phyloP scores from a whole-genome alignment of 2,888 invertebrate genomes.

The Aquatica leii region DNA sequence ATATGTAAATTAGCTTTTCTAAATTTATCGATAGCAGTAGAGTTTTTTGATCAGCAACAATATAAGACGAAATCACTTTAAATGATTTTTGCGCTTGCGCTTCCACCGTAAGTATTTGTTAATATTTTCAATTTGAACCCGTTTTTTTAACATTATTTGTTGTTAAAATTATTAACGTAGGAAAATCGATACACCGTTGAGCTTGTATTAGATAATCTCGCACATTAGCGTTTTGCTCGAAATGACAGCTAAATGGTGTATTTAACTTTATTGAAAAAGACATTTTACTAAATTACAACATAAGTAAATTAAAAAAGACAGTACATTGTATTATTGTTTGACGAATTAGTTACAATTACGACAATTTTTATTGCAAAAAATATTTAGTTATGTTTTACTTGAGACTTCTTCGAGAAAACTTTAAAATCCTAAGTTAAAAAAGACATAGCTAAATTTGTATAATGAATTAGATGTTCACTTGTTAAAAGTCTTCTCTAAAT shows the following conservation, averaged over 20 bases:
- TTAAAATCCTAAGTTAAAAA: too few species aligned
- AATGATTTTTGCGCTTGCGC: conserved; percentile 26
- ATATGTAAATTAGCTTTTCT: conserved; percentile 51
- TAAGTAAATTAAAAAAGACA: conserved; percentile 44
- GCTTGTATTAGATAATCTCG: too few species aligned
- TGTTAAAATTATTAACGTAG: too few species aligned
- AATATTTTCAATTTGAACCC: not conserved
- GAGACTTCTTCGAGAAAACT: conserved; percentile 4
- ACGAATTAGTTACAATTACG: not conserved
- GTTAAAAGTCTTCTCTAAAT: too few species aligned
- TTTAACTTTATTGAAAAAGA: conserved; percentile 25
- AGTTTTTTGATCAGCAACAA: conserved; percentile 36
- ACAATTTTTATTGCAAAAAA: not conserved
- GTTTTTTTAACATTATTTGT: not conserved
- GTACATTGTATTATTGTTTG: conserved; percentile 45
- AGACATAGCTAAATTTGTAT: too few species aligned
- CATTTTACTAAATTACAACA: conserved; percentile 27
- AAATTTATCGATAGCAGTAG: conserved; percentile 50
- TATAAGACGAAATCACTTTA: conserved; percentile 12
- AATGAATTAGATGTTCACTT: too few species aligned
- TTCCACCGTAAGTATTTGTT: conserved; percentile 24
- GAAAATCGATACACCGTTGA: too few species aligned
- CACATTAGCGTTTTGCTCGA: not conserved
- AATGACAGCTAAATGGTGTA: conserved; percentile 30
- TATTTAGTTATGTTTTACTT: not conserved